Conservation (phyloP, 1,140 invertebrate species). For the Eumaeus atala region DNA sequence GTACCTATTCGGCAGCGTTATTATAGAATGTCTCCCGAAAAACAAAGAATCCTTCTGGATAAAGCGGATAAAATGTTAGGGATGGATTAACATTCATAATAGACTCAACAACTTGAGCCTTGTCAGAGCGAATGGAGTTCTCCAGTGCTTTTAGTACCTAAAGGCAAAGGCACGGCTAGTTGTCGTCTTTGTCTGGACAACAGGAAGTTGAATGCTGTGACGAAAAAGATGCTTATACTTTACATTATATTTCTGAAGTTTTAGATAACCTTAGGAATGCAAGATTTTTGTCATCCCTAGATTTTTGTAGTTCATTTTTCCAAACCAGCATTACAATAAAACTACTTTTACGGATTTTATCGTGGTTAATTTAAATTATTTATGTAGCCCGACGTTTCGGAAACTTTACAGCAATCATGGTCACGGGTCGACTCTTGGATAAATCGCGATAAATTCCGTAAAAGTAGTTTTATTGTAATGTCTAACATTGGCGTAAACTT, state of each 20-base stretch:
- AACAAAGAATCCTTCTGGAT: not conserved
- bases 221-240: not conserved
- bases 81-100: too few species aligned
- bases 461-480: too few species aligned
- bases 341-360: too few species aligned
- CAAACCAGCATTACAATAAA: too few species aligned
- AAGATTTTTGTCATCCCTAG: not conserved
- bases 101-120: not conserved
- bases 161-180: not conserved
- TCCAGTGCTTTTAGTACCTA: constrained; percentile 1
- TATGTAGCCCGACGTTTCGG: too few species aligned
- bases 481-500: too few species aligned
- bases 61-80: not conserved
- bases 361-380: too few species aligned
- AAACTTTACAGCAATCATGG: too few species aligned
- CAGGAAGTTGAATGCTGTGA: not conserved
- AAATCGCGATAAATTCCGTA: too few species aligned
- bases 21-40: not conserved
- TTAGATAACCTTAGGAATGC: not conserved
- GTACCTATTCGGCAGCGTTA: not conserved
- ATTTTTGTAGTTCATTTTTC: constrained; percentile 1
- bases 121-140: constrained; percentile 1
- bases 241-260: not conserved
- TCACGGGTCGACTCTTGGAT: too few species aligned
- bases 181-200: not conserved